A percentile compares a stretch with the other conserved stretches of the same genome.
phyloP scores from a whole-genome alignment of 2,113 vertebrate species.

The Psilopogon haemacephalus region DNA sequence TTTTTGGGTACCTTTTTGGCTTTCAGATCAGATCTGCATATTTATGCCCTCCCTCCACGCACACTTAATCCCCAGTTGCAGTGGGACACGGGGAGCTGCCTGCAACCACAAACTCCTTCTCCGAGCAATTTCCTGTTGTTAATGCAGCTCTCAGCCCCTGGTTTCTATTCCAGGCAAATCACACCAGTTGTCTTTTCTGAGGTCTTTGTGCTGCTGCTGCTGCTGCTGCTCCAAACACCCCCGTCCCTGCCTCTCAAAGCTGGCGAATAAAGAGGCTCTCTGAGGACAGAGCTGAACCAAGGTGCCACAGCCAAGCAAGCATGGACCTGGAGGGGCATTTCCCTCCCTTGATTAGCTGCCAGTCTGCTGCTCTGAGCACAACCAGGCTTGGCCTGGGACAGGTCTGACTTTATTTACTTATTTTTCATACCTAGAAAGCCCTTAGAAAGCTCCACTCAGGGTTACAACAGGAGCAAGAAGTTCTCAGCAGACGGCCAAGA shows the following conservation, averaged over 20 bases:
- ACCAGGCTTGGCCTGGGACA: background rate
- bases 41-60: background rate
- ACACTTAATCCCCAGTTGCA: background rate
- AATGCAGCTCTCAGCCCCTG: background rate
- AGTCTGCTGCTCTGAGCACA: constrained; percentile 13
- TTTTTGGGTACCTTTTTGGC: background rate
- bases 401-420: background rate
- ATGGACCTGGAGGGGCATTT: background rate
- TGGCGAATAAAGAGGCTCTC: constrained; percentile 4
- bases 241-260: background rate
- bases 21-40: background rate
- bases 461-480: background rate
- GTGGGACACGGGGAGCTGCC: background rate
- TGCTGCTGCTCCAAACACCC: background rate
- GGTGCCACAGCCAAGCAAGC: background rate
- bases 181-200: background rate
- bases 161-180: background rate
- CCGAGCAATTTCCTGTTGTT: constrained; percentile 23
- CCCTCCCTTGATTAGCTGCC: background rate
- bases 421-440: background rate
- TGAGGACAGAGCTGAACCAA: background rate
- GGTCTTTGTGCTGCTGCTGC: background rate
- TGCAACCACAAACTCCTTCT: background rate
- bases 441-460: background rate
- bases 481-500: background rate